Percentiles rank a stretch among this genome's conserved stretches.
Evolutionary conservation across 2,113 vertebrate genomes (phyloP).

Genomic region (Varanus komodoensis): DNA sequence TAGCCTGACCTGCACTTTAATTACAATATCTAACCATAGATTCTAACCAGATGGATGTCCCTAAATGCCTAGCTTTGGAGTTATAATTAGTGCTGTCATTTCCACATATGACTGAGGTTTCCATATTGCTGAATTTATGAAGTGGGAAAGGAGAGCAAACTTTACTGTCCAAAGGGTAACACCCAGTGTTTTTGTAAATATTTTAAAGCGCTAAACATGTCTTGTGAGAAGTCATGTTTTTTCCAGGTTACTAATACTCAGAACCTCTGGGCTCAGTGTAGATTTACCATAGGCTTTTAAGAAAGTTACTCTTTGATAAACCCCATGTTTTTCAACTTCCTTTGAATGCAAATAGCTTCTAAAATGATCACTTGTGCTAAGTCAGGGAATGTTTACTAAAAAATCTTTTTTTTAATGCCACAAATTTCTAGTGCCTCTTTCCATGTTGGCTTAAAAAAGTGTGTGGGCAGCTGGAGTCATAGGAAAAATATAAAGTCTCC

Average conservation of each 20-base stretch:
- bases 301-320: slow-evolving; percentile 10
- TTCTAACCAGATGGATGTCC: slow-evolving; percentile 62
- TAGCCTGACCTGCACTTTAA: slow-evolving; percentile 52
- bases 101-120: slow-evolving; percentile 50
- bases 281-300: slow-evolving; percentile 37
- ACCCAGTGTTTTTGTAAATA: neutral
- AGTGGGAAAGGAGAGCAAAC: neutral
- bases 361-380: neutral
- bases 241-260: slow-evolving; percentile 28
- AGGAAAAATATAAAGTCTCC: neutral
- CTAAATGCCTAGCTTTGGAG: slow-evolving; percentile 71
- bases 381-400: neutral
- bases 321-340: neutral
- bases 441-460: neutral
- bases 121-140: slow-evolving; percentile 15
- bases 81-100: slow-evolving; percentile 57
- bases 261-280: slow-evolving; percentile 32
- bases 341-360: neutral
- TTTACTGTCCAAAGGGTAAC: slow-evolving; percentile 10
- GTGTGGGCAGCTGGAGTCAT: neutral
- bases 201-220: slow-evolving; percentile 12
- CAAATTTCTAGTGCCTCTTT: neutral
- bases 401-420: neutral
- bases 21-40: slow-evolving; percentile 60
- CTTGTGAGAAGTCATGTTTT: slow-evolving; percentile 2